Evolutionary conservation across 23 tunicate genomes (phyloP), one percentile per base, ranked within the genome.

Genomic region (Corella eumyota): DNA sequence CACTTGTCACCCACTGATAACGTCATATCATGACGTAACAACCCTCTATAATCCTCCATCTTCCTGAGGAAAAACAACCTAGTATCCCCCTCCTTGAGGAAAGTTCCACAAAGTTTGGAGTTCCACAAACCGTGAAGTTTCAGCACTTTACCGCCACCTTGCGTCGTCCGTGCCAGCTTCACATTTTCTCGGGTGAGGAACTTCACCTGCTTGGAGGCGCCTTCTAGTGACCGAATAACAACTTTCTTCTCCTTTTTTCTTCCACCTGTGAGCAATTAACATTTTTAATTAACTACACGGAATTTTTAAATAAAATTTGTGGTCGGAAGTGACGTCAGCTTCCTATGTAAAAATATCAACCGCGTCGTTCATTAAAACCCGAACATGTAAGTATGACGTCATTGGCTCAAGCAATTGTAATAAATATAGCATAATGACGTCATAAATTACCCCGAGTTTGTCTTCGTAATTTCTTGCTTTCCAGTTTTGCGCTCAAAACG

Each of bases 11-110:
- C 61, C 7, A 20, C 30, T 1, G 6, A 6, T 15, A 22, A 35
- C 13, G 0, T 11, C 28, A 45, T 60, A 22, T 45, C 35, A 37
- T n/a, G 23, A 9, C 50, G 30, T 32, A 28, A 15, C 23, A 36
- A 32, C 35, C 59, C 66, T 6, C 74, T 57, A 24, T 32, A 65
- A 61, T 82, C 79, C 38, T 36, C 28, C 57, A 82, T 58, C 58
- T 82, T 82, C 36, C 54, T 61, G 25, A 82, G 81, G 65, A 82
- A 82, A 38, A 82, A 82, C 15, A 82, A 62, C 61, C 92, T 60
- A 3, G 92, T 82, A 37, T 82, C 92, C 26, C 92, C 92, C 32
- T 61, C 75, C 22, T 25, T 24, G 29, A 82, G 64, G 67, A 66
- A 74, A 36, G 61, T 75, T 6, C 81, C 79, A 45, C 92, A 82